Evolutionary conservation across 2,113 vertebrate genomes (phyloP).

Genomic region (Typhlomys cinereus): DNA sequence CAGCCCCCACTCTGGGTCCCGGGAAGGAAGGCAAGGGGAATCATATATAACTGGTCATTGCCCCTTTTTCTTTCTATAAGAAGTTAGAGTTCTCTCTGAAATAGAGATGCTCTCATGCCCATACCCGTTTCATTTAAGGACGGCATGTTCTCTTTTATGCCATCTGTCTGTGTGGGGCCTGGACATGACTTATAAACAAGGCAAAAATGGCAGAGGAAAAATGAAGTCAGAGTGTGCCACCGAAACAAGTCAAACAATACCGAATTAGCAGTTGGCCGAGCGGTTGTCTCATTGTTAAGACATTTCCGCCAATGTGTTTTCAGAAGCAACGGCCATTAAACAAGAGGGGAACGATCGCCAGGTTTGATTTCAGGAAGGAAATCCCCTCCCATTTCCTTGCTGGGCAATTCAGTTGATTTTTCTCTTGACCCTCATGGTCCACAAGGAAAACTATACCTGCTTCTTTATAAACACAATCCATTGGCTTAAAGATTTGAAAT

Average conservation of each 20-base stretch:
- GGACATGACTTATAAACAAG: constrained; percentile 80
- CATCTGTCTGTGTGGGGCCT: constrained; percentile 74
- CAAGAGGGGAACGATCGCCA: constrained; percentile 86
- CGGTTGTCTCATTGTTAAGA: constrained; percentile 88
- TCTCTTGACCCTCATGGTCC: constrained; percentile 63
- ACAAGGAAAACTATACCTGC: constrained; percentile 63
- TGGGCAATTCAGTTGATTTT: constrained; percentile 84
- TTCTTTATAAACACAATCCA: constrained; percentile 79
- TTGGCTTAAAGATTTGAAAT: constrained; percentile 48
- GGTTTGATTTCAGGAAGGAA: constrained; percentile 90
- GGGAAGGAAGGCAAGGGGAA: neutral
- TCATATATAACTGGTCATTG: neutral
- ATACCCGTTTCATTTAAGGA: constrained; percentile 63
- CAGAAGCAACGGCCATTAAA: constrained; percentile 86
- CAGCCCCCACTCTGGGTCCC: neutral
- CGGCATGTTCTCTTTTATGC: constrained; percentile 57
- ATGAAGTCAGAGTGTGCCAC: constrained; percentile 82
- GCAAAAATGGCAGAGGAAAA: constrained; percentile 76
- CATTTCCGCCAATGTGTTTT: constrained; percentile 91
- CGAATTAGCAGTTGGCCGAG: constrained; percentile 86
- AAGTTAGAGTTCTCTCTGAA: constrained; percentile 60
- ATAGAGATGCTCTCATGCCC: neutral
- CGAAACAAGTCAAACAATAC: constrained; percentile 85
- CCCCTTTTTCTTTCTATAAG: neutral
- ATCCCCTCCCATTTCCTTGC: constrained; percentile 88